phyloP scores from a whole-genome alignment of 2,113 vertebrate species.

The Gavia stellata region DNA sequence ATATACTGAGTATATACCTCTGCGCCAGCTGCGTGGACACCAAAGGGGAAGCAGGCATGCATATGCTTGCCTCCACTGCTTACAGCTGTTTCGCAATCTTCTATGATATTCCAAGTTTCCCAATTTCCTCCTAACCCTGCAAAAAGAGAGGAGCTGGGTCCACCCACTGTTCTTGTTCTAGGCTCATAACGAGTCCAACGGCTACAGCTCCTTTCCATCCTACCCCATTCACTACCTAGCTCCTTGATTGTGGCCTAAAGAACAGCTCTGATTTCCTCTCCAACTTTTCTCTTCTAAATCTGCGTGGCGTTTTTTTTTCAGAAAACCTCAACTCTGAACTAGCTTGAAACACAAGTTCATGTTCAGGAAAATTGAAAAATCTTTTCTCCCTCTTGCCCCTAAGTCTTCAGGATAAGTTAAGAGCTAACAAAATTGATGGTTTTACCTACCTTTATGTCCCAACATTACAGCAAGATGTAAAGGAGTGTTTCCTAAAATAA shows the following conservation, averaged over 20 bases:
- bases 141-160: neutral
- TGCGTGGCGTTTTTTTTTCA: fast-evolving
- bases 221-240: neutral
- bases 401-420: neutral
- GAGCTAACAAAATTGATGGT: neutral
- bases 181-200: neutral
- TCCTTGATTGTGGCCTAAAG: neutral
- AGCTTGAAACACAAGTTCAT: neutral
- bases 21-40: neutral
- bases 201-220: neutral
- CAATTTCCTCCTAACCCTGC: neutral
- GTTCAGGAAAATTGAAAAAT: fast-evolving
- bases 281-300: neutral
- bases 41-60: neutral
- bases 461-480: constrained; percentile 98
- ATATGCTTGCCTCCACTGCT: neutral
- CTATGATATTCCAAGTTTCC: neutral
- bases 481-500: constrained; percentile 91
- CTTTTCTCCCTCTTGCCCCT: neutral
- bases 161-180: neutral
- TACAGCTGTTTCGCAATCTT: neutral
- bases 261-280: neutral
- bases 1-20: neutral
- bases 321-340: neutral
- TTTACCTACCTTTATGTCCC: constrained; percentile 95